phyloP scores from a whole-genome alignment of 2,888 invertebrate species.

The Blera fallax region DNA sequence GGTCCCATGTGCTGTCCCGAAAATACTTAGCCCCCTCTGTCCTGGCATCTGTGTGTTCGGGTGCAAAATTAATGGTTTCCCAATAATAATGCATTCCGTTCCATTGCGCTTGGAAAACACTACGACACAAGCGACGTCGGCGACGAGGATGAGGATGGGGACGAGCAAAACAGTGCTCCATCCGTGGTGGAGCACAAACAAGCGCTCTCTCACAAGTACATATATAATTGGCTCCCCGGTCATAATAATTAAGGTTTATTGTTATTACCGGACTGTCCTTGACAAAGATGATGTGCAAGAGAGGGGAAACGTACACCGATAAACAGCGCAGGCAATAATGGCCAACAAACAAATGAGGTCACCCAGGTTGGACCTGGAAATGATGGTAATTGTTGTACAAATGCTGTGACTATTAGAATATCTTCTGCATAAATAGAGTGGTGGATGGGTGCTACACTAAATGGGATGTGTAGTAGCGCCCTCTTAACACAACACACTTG shows the following conservation, averaged over 20 bases:
- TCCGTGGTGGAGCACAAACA: conserved; percentile 44
- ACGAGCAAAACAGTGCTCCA: conserved; percentile 27
- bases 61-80: conserved; percentile 71
- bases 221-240: conserved; percentile 67
- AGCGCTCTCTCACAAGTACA: conserved; percentile 8
- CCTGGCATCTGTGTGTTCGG: conserved; percentile 25
- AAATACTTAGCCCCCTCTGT: conserved; percentile 31
- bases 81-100: conserved; percentile 71
- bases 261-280: conserved; percentile 70
- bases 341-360: conserved; percentile 69
- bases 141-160: neutral
- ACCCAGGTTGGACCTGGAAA: conserved; percentile 68
- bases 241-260: conserved; percentile 73
- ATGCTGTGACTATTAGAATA: conserved; percentile 65
- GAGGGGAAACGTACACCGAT: conserved; percentile 21
- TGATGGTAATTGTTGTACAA: conserved; percentile 72
- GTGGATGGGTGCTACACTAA: neutral
- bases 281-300: conserved; percentile 66
- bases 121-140: neutral
- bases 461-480: conserved; percentile 19
- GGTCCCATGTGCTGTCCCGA: conserved; percentile 69
- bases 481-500: conserved; percentile 44
- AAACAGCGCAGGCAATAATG: conserved; percentile 60
- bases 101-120: conserved; percentile 61
- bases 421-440: conserved; percentile 60